phyloP scores from a whole-genome alignment of 2,888 invertebrate genomes.

The Abscondita cerata region DNA sequence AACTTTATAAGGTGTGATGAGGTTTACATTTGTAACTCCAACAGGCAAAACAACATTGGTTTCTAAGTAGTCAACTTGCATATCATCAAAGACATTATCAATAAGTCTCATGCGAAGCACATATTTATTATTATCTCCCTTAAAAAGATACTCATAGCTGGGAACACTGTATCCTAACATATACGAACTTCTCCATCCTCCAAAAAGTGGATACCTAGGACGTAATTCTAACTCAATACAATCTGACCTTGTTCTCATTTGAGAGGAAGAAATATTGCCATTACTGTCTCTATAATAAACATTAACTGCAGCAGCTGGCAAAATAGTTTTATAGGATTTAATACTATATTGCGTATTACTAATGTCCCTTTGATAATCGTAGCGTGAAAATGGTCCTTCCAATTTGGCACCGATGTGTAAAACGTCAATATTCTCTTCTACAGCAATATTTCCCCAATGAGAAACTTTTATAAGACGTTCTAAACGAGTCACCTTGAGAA shows the following conservation, averaged over 20 bases:
- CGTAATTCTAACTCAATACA: conserved; percentile 95
- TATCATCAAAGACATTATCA: conserved; percentile 97
- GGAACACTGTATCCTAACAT: conserved; percentile 93
- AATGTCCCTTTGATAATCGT: conserved; percentile 95
- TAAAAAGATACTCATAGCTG: conserved; percentile 93
- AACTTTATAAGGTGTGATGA: conserved; percentile 83
- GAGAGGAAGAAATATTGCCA: conserved; percentile 98
- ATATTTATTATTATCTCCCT: conserved; percentile 71
- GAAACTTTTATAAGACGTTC: conserved; percentile 93
- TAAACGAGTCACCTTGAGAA: conserved; percentile 88
- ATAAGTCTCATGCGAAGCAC: conserved; percentile 91
- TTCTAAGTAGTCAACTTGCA: conserved; percentile 88
- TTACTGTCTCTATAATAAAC: conserved; percentile 98
- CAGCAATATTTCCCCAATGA: conserved; percentile 99
- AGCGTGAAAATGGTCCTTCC: conserved; percentile 95
- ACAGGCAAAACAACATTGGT: conserved; percentile 95
- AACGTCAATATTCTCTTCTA: conserved; percentile 93
- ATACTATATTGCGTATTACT: conserved; percentile 89
- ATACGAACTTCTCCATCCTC: conserved; percentile 99
- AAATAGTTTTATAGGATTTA: conserved; percentile 85
- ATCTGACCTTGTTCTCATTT: conserved; percentile 86
- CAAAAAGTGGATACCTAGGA: conserved; percentile 96
- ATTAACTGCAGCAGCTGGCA: conserved; percentile 89
- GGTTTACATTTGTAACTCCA: conserved; percentile 81
- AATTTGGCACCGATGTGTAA: conserved; percentile 91